Percentiles rank a stretch among this genome's conserved stretches.
These are phyloP conservation scores for Oegoconia quadripuncta DNA, from an alignment of 2,888 invertebrate genomes.

Conservation along the genomic window DNA sequence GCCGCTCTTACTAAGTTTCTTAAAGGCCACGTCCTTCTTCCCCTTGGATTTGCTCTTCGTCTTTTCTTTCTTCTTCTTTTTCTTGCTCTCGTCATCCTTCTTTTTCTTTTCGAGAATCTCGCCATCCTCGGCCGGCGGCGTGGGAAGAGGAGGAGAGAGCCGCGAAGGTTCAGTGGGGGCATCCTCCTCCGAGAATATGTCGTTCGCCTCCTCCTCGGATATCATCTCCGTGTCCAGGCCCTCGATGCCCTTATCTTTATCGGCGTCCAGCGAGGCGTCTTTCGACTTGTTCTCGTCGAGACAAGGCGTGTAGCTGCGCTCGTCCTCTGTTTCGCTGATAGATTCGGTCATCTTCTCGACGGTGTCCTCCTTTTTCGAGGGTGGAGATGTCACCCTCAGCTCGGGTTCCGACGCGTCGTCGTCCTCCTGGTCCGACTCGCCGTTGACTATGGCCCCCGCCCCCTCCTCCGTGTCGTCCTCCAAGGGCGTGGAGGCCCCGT, in stretches of 20 bases:
- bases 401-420: conserved; percentile 7
- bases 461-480: conserved; percentile 8
- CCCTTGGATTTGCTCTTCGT: conserved; percentile 73
- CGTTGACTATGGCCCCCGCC: not conserved
- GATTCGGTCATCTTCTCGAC: conserved; percentile 79
- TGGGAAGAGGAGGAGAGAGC: conserved; percentile 56
- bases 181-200: conserved; percentile 81
- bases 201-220: conserved; percentile 84
- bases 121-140: conserved; percentile 53
- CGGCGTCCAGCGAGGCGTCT: conserved; percentile 54
- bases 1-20: conserved; percentile 87
- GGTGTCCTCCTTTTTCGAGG: conserved; percentile 5
- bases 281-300: conserved; percentile 82
- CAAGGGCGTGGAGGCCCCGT: conserved; percentile 2
- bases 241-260: conserved; percentile 65
- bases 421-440: not conserved
- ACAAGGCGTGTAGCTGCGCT: conserved; percentile 86
- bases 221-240: conserved; percentile 87
- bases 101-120: conserved; percentile 41
- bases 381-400: conserved; percentile 16
- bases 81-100: conserved; percentile 28
- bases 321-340: conserved; percentile 81
- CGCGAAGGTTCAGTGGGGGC: conserved; percentile 55
- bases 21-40: conserved; percentile 82
- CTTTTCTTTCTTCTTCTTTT: conserved; percentile 42